phyloP scores from a whole-genome alignment of 2,888 invertebrate genomes.

The Palloptera scutellata region DNA sequence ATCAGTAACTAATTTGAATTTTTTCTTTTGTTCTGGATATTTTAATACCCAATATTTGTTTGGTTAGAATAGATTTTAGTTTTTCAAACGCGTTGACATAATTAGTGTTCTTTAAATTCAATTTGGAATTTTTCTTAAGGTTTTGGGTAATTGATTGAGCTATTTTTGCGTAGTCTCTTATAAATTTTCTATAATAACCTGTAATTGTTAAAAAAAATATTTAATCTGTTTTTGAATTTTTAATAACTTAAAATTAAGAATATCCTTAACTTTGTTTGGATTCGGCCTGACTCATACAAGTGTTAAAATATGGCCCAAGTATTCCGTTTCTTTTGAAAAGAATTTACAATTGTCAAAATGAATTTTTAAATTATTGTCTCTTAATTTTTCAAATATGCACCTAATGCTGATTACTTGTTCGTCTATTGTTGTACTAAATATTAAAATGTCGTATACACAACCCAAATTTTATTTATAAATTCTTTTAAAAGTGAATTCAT shows the following conservation, averaged over 20 bases:
- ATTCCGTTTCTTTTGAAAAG: constrained; percentile 10
- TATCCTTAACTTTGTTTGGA: constrained; percentile 15
- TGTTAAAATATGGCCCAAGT: constrained; percentile 20
- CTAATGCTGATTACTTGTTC: constrained; percentile 20
- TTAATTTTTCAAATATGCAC: constrained; percentile 3
- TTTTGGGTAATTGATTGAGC: too few relatives aligned
- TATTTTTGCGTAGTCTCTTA: too few relatives aligned
- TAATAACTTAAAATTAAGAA: constrained; percentile 10
- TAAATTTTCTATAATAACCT: too few relatives aligned
- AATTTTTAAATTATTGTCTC: constrained; percentile 6
- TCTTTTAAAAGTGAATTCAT: constrained; percentile 13
- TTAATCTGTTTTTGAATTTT: constrained; percentile 30
- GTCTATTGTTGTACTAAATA: constrained; percentile 35
- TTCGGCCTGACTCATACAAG: constrained; percentile 15
- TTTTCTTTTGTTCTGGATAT: too few relatives aligned
- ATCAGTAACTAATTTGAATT: too few relatives aligned
- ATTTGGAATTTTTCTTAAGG: too few relatives aligned
- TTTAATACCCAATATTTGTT: too few relatives aligned
- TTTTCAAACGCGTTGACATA: too few relatives aligned
- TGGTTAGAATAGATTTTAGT: too few relatives aligned
- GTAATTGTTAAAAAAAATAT: constrained; percentile 35
- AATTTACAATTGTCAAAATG: constrained; percentile 24
- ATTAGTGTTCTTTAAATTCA: too few relatives aligned
- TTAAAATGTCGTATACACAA: constrained; percentile 30
- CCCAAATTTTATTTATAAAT: constrained; percentile 10